Evolutionary conservation across 2,888 invertebrate species (phyloP), one percentile per base, ranked within the genome.

Genomic region (Therioaphis trifolii): DNA sequence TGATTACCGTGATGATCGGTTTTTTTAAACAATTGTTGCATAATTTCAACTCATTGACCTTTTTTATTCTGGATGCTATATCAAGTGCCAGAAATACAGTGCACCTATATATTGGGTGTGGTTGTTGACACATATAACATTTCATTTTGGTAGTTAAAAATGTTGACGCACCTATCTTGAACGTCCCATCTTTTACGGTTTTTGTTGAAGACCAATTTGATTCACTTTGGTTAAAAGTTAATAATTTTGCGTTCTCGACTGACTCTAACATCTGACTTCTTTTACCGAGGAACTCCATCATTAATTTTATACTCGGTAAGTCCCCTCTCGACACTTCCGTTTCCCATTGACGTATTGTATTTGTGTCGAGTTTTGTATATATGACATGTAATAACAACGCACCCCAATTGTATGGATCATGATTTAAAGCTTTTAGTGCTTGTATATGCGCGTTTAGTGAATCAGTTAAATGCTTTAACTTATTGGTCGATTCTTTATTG

Each of bases 1-100:
- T 55, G 5, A n/a, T 24, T 24, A 21, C 7, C 3, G 27, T 24
- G 14, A 24, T 24, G 63, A 24, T 63, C 63, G 27, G n/a, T n/a
- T 72, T 75, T 75, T 58, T 75, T 29, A 75, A 75, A 75, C 75
- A 75, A 58, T 74, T 74, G 9, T 40, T 9, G n/a, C 74, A 58
- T 55, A 55, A 18, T 58, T 74, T 74, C 21, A 58, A 15, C 12
- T 74, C 55, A 29, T 40, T n/a, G 35, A 58, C 58, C 7, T 74
- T 58, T 0, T 40, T 29, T 58, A 55, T 21, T 52, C 58, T 29
- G 0, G 40, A 18, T 5, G 9, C 40, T 15, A 29, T 9, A 21
- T 55, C 55, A n/a, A 74, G 40, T 14, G 74, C 15, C 35, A 74
- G 14, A n/a, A 58, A 74, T 21, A 7, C 2, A 12, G 35, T n/a